Conservation (phyloP, 2,113 vertebrate species). For the Ariopsis seemanni region DNA sequence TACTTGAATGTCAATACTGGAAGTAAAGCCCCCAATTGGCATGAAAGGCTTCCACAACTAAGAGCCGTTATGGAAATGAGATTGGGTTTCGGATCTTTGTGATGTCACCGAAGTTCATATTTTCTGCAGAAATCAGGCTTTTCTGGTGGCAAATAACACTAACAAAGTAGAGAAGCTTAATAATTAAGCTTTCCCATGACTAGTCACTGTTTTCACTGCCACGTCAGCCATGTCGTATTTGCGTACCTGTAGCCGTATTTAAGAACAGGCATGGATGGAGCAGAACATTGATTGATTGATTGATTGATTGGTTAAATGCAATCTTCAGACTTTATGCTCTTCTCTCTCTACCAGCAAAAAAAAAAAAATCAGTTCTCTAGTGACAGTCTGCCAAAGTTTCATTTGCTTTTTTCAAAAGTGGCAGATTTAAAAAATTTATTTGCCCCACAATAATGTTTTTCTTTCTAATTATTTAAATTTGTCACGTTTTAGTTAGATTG, state of each 20-base stretch:
- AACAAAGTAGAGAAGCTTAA: neutral
- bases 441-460: neutral
- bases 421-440: neutral
- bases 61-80: slow-evolving; percentile 1
- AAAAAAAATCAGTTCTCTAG: neutral
- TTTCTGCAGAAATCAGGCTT: neutral
- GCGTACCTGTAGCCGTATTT: neutral
- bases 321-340: neutral
- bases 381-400: neutral
- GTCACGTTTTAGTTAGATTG: neutral
- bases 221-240: neutral
- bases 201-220: neutral
- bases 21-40: neutral
- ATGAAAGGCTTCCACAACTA: neutral
- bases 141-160: neutral
- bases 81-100: neutral
- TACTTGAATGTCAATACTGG: slow-evolving; percentile 5
- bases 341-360: neutral
- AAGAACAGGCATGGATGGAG: neutral
- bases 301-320: neutral
- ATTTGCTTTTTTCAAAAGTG: neutral
- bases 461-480: neutral
- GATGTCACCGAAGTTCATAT: neutral
- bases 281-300: neutral
- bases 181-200: neutral